phyloP scores from a whole-genome alignment of 2,797 vertebrate genomes.

The Syncerus caffer region DNA sequence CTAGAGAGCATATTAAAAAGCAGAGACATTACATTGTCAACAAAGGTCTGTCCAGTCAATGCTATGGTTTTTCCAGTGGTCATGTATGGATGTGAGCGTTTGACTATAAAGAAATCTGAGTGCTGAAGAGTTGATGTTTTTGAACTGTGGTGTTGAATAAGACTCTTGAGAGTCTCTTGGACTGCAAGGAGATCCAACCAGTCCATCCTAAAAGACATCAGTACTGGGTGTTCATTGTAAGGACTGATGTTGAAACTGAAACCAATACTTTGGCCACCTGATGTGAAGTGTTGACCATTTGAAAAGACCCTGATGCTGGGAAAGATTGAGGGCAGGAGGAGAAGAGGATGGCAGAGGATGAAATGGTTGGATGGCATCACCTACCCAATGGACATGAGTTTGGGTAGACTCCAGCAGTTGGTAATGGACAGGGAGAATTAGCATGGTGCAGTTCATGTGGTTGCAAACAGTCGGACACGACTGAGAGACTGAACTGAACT shows the following conservation, averaged over 20 bases:
- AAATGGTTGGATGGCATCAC: background rate
- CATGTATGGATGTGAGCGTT: background rate
- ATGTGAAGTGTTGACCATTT: background rate
- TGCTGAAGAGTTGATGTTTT: background rate
- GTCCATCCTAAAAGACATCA: background rate
- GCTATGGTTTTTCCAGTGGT: background rate
- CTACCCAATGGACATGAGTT: background rate
- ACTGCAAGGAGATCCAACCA: background rate
- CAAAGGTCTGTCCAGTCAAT: background rate
- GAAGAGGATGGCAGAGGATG: background rate
- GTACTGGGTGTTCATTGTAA: background rate
- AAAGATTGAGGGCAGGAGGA: background rate
- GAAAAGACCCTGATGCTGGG: background rate
- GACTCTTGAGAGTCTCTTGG: background rate
- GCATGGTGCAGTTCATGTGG: too few species aligned
- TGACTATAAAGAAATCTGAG: background rate
- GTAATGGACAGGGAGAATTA: background rate
- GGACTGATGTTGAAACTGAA: background rate
- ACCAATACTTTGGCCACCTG: background rate
- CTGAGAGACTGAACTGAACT: background rate
- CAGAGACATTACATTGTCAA: background rate
- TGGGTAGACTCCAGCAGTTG: accelerated
- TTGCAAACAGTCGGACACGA: background rate
- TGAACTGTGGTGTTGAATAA: background rate
- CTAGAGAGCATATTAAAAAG: background rate